Conservation (phyloP, 2,888 invertebrate species). For the Hyposoter dolosus region DNA sequence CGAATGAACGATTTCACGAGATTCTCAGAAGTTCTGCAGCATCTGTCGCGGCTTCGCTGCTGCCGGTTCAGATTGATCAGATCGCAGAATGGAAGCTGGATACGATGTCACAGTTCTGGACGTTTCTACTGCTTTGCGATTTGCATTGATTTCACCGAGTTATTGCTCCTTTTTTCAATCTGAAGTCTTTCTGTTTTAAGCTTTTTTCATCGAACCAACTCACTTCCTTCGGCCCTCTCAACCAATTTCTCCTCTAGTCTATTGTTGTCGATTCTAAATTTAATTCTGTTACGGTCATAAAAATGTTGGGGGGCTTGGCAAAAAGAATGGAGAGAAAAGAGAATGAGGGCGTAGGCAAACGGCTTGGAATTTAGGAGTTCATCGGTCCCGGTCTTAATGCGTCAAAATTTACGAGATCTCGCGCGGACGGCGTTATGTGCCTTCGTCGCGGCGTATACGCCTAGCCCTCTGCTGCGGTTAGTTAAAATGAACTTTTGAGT, state of each 20-base stretch:
- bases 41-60: constrained; percentile 17
- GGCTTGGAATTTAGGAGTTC: constrained; percentile 55
- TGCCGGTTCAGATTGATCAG: constrained; percentile 42
- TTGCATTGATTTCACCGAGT: constrained; percentile 26
- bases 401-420: constrained; percentile 62
- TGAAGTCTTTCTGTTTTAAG: not conserved
- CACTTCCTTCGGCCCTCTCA: not conserved
- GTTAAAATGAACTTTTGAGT: constrained; percentile 65
- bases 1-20: constrained; percentile 50
- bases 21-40: constrained; percentile 38
- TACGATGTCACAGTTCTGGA: constrained; percentile 3
- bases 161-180: constrained; percentile 17
- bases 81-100: constrained; percentile 41
- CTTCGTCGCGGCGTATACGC: constrained; percentile 28
- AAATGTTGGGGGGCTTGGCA: not conserved
- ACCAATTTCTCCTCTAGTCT: constrained; percentile 7
- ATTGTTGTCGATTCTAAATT: constrained; percentile 48
- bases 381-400: constrained; percentile 61
- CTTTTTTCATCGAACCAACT: not conserved
- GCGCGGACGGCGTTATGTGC: constrained; percentile 18
- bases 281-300: constrained; percentile 33
- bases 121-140: not conserved
- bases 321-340: constrained; percentile 10
- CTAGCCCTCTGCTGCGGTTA: constrained; percentile 44
- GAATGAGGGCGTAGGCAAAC: constrained; percentile 26